Evolutionary conservation across 2,113 vertebrate genomes (phyloP), one percentile per base, ranked within the genome.

Genomic region (Heloderma charlesbogerti): DNA sequence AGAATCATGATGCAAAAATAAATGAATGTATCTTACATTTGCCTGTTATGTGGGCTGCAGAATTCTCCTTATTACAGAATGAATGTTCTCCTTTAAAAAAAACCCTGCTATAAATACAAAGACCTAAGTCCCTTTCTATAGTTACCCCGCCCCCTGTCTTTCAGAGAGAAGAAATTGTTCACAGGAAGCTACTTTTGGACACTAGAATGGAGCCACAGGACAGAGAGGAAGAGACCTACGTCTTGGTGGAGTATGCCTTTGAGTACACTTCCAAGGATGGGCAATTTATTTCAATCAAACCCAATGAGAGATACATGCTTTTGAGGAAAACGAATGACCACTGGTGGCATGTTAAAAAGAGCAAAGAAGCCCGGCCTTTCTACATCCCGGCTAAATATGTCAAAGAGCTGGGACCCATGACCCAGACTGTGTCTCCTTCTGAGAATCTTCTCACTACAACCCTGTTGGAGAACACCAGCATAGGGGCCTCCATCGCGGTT

Each of bases 311-410:
- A 86, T 99, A 99, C 87, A 94, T 98, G 66, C 98, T 99, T 40
- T 91, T 99, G 80, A 97, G 97, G 75, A 97, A 97, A 84, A 98
- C 98, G 40, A 99, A 98, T 1, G 97, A 98, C 13, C 98, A 99
- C 96, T 99, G 99, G 99, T 99, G 99, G 99, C 98, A 98, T 1
- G 99, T 99, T 72, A 91, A 96, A 86, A 98, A 90, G 92, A 98
- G 98, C 90, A 97, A 43, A 93, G 86, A 93, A 66, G 51, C 97
- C 31, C 97, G 96, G 6, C 98, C 99, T 80, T 99, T 99, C 94
- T 99, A 98, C 87, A 96, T 99, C 85, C 99, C 99, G 0, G 98
- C 98, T 0, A 97, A 98, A 93, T 99, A 99, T 4, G 98, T 99
- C 89, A 98, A 97, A 90, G 97, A 98, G 92, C 93, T 98, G 85